Evolutionary conservation across 1,140 invertebrate species (phyloP), one percentile per base, ranked within the genome.

Genomic region (Neodiprion fabricii): DNA sequence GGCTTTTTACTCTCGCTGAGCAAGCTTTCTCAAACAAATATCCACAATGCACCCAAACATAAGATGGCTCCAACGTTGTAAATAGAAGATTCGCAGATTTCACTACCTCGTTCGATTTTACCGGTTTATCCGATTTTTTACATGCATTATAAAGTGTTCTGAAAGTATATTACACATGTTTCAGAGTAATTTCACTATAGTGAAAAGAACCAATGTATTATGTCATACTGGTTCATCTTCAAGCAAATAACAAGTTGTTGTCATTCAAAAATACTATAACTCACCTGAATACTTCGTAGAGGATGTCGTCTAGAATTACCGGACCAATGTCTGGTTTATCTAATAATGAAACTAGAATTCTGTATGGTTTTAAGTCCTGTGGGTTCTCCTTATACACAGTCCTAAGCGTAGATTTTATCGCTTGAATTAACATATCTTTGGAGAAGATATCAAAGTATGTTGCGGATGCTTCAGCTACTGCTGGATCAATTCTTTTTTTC

Each of bases 251-350:
- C n/a, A 17, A 9, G 53, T 74, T 17, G 67, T 71, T 65, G 69
- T 23, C 9, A 11, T 23, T 73, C 4, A 21, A 23, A 21, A 53
- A 17, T 11, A 67, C 50, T 28, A 17, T 71, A 65, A 77, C 72
- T 83, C 83, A 94, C 89, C 95, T 92, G 85, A 98, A 95, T 71
- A 98, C 93, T 84, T 97, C 95, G 75, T 95, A 92, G 9, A 98
- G 89, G 74, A 97, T 94, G 85, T 94, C 93, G 82, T 97, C 96
- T 70, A 98, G 85, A 78, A 98, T 96, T 10, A 93, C 91, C 68
- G 93, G 92, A 11, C 96, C 95, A 73, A 98, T 95, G 86, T 98
- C 96, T 61, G 94, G 93, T 85, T 97, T 96, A 84, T 98, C 97
- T 28, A 98, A 88, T 48, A 98, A 88, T 53, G 96, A 97, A 9